Base-by-base conservation (phyloP, 2,888 invertebrate genomes). In the Marronus borbonicus region DNA sequence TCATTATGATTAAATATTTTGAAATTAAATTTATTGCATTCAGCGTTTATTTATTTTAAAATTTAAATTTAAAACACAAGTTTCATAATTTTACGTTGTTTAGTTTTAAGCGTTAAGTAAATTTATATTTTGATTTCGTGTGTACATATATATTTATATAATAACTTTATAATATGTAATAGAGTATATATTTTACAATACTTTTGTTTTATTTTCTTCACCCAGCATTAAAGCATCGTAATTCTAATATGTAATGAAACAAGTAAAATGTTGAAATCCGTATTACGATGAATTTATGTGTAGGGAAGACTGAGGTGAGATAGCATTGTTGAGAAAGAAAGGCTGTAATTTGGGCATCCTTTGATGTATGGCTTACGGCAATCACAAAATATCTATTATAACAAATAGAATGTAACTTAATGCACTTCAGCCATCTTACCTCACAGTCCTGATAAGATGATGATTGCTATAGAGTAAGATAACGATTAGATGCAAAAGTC, bases 171-270 rank as follows among this genome's bases (percentile, higher is more conserved):
- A 17, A 52, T 17, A 52, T 52, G 12, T 8, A 44, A 52, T 52
- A 52, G 52, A 52, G 14, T 50, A 50, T 52, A 52, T 52, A n/a
- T 52, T 52, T 52, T 52, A 52, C 52, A 52, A 52, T n/a, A n/a
- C 7, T n/a, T 14, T 4, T 17, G 52, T 52, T 52, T n/a, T 52
- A 5, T 52, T 52, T 5, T 52, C 14, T 4, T 14, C n/a, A 14
- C n/a, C 14, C 2, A 52, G 5, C 3, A 2, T n/a, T 3, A 50
- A 50, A 50, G n/a, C n/a, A 3, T 8, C 0, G 12, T 50, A n/a
- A 14, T 10, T 49, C 14, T 10, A 49, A 14, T 49, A 14, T 49
- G 14, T 50, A 3, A 50, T 10, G 12, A 4, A 3, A 12, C n/a
- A 3, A n/a, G 4, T 14, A 50, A 14, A 50, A 3, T 10, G 50